Evolutionary conservation across 2,797 vertebrate genomes (phyloP), one percentile per base, ranked within the genome.

Genomic region (Epinephelus awoara): DNA sequence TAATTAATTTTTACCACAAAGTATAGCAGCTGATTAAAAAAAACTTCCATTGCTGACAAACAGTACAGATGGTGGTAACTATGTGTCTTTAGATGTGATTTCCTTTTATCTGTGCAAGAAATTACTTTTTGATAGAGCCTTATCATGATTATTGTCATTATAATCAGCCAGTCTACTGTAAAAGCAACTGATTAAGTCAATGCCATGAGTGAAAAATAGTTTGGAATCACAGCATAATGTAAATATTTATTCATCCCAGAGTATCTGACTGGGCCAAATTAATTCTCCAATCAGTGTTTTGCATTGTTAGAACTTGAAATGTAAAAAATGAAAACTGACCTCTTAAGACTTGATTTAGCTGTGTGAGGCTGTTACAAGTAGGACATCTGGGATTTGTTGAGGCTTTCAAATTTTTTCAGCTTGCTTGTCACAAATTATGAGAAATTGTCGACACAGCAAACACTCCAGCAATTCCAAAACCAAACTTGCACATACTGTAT

Each of bases 381-480:
- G 68, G 40, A 55, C 49, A 61, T 34, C 34, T 57, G 54, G 46
- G 58, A 40, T 14, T 51, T 51, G 23, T 19, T 63, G 27, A 57
- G 51, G 21, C 18, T n/a, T 63, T 42, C 21, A 18, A 52, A 40
- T n/a, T 46, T 46, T 29, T 44, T 29, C 25, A 52, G 17, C 18
- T 57, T 29, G 42, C 38, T 65, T 65, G 5, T 75, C 34, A 23
- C 11, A 51, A 52, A 25, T 50, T 62, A 67, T 61, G n/a, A n/a
- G 12, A 76, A 49, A 27, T 17, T 63, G 5, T 62, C 42, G 38
- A n/a, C 50, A 46, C 14, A 61, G 12, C 17, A 44, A 44, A 21
- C n/a, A 34, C 13, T 3, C 10, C 18, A 21, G 18, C 27, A 46
- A 46, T 64, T 72, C 59, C 52, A 74, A 25, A 65, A 65, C 55